phyloP scores from a whole-genome alignment of 2,797 vertebrate species.

The Peromyscus aztecus region DNA sequence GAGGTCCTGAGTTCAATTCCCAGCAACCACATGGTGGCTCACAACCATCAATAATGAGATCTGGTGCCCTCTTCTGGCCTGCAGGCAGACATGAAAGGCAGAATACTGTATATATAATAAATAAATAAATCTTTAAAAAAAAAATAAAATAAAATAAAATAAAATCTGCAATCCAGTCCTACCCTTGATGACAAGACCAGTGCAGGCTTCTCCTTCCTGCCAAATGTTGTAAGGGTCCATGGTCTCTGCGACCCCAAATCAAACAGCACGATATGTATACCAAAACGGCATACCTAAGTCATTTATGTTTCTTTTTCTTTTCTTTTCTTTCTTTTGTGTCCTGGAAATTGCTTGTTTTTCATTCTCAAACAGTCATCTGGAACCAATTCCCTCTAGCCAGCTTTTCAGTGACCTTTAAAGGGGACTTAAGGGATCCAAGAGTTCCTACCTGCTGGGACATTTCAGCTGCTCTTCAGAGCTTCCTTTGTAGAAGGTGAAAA shows the following conservation, averaged over 20 bases:
- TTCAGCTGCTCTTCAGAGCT: not conserved
- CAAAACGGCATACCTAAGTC: slow-evolving; percentile 18
- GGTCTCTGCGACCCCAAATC: not conserved
- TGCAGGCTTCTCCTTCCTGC: not conserved
- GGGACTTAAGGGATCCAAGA: not conserved
- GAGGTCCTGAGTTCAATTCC: too few relatives aligned
- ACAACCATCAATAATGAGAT: too few relatives aligned
- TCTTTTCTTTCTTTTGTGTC: not conserved
- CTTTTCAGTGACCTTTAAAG: slow-evolving; percentile 43
- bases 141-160: too few relatives aligned
- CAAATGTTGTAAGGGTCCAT: not conserved
- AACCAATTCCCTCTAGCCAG: not conserved
- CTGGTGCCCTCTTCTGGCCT: too few relatives aligned
- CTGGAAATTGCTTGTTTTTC: slow-evolving; percentile 53
- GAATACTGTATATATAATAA: too few relatives aligned
- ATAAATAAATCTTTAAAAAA: too few relatives aligned
- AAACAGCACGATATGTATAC: not conserved
- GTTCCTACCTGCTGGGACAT: not conserved
- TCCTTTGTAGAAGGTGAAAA: not conserved
- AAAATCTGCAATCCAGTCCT: not conserved
- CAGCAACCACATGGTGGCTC: too few relatives aligned
- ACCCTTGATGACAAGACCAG: not conserved
- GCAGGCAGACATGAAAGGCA: too few relatives aligned
- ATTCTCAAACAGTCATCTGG: slow-evolving; percentile 22
- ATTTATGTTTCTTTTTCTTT: not conserved